Base-by-base conservation (phyloP, 2,113 vertebrate species). In the Saccopteryx bilineata region DNA sequence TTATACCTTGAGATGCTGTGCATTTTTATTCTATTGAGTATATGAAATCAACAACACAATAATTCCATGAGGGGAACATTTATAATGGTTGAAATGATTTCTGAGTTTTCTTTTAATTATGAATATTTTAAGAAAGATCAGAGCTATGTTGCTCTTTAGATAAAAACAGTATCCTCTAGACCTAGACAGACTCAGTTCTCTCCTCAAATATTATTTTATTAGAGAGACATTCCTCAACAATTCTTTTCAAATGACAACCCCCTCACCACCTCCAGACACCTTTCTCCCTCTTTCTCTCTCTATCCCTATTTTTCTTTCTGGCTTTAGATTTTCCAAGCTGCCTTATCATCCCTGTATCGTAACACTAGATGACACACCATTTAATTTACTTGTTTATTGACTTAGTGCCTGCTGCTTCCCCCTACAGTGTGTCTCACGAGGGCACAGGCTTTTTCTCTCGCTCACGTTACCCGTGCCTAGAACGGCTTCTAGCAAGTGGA, bases 311-410 rank as follows among this genome's bases (percentile, higher is more conserved):
- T 79, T 72, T 4, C 33, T 79, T 61, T 54, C 28, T 31, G 10
- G 3, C 1, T 52, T 90, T 68, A 58, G 31, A 61, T 54, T 33
- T 63, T 85, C 31, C 50, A 39, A 39, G 12, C 26, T 66, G 58
- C 24, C 7, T 75, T 46, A 19, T 63, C 19, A 23, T 13, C 17
- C 6, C 21, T 63, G 3, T 14, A 50, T 39, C 60, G 86, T 54
- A 81, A 50, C n/a, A 28, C 18, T 60, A 54, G 10, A 76, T 28
- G 31, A 71, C 39, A 66, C 2, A 71, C 2, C 23, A 17, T 60
- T 92, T 76, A 80, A 76, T 78, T 90, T 26, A 56, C 68, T 74
- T 87, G 18, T 63, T 90, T 76, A 61, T 10, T 60, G 48, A 96
- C 3, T n/a, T 39, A 24, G 21, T 76, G 5, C 6, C 12, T 91